Evolutionary conservation across 2,888 invertebrate species (phyloP).

Genomic region (Drosophila meridionalis): DNA sequence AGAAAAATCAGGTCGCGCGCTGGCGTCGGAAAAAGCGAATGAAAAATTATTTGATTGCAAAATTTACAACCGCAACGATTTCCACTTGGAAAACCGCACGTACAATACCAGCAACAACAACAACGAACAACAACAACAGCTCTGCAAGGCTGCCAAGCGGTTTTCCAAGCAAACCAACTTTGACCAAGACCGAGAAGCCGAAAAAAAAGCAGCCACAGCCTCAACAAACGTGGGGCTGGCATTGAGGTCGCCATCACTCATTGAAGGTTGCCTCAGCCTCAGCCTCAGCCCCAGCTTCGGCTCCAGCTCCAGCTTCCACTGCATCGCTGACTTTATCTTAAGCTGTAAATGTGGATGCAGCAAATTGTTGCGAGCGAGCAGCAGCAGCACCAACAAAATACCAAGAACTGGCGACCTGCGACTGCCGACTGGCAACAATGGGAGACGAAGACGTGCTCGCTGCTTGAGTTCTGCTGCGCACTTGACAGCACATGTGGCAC

Average conservation of each 20-base stretch:
- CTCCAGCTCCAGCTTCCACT: constrained; percentile 16
- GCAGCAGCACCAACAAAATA: constrained; percentile 40
- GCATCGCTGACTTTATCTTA: constrained; percentile 37
- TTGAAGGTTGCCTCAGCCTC: constrained; percentile 53
- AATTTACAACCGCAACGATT: constrained; percentile 79
- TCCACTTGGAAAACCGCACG: constrained; percentile 67
- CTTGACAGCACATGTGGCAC: constrained; percentile 81
- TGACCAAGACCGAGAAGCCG: constrained; percentile 77
- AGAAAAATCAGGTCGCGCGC: constrained; percentile 79
- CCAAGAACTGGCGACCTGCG: constrained; percentile 53
- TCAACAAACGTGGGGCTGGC: constrained; percentile 69
- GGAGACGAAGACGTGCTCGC: constrained; percentile 50
- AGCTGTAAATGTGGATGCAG: constrained; percentile 65
- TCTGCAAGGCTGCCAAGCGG: constrained; percentile 50
- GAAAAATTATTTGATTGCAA: constrained; percentile 80
- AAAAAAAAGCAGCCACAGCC: constrained; percentile 62
- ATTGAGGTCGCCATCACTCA: constrained; percentile 76
- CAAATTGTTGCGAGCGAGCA: constrained; percentile 66
- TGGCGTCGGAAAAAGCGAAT: constrained; percentile 68
- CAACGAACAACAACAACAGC: constrained; percentile 27
- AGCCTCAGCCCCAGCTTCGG: constrained; percentile 2
- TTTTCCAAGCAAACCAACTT: constrained; percentile 58
- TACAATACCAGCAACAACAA: constrained; percentile 45
- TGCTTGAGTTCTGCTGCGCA: constrained; percentile 61
- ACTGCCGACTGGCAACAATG: constrained; percentile 45